A percentile compares a stretch with the other conserved stretches of the same genome.
Evolutionary conservation across 1,140 invertebrate species (phyloP).

Genomic region (Piezodorus guildinii): DNA sequence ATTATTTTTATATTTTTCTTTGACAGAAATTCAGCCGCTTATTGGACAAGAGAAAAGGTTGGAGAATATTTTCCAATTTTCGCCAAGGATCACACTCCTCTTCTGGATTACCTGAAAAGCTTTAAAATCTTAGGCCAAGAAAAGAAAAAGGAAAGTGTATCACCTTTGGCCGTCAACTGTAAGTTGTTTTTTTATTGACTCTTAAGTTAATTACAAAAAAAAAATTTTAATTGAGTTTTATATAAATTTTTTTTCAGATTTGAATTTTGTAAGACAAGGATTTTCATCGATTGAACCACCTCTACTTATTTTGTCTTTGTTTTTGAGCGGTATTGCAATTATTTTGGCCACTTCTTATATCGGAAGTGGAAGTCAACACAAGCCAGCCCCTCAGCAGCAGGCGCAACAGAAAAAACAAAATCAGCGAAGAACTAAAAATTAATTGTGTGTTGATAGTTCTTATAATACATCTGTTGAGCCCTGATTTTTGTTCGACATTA

Average conservation of each 20-base stretch:
- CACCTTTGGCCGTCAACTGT: conserved; percentile 28
- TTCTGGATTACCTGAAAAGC: conserved; percentile 47
- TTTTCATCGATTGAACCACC: conserved; percentile 16
- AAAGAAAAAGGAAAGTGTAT: conserved; percentile 21
- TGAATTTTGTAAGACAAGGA: conserved; percentile 14
- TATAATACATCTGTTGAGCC: background rate
- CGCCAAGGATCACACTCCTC: conserved; percentile 42
- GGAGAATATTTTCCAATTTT: conserved; percentile 57
- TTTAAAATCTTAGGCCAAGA: conserved; percentile 41
- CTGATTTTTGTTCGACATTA: background rate
- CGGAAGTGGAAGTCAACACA: background rate
- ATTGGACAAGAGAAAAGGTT: conserved; percentile 55
- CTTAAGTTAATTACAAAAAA: background rate
- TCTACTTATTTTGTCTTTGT: conserved; percentile 19
- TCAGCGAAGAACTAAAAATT: conserved; percentile 2
- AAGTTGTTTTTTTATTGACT: conserved; percentile 18
- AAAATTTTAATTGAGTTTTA: background rate
- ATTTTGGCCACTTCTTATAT: background rate
- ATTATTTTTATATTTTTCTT: too few species aligned
- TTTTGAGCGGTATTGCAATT: conserved; percentile 18
- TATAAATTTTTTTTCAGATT: conserved; percentile 19
- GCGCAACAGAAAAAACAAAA: background rate
- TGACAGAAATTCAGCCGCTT: conserved; percentile 37
- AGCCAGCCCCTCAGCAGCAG: background rate
- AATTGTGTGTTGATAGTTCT: background rate